Evolutionary conservation across 2,797 vertebrate genomes (phyloP).

Genomic region (Paguma larvata): DNA sequence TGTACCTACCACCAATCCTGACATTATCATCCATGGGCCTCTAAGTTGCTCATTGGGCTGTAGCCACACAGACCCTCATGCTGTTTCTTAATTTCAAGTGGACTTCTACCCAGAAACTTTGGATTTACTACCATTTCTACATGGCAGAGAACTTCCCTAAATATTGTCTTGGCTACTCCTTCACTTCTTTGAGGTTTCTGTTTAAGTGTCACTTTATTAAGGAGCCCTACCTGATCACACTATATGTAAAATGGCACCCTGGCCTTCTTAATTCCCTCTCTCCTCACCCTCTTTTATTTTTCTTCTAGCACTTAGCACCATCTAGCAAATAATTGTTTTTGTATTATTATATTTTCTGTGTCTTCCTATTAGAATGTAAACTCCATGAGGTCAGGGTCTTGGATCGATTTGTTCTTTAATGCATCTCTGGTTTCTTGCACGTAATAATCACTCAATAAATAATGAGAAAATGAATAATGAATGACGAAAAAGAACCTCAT

Average conservation of each 20-base stretch:
- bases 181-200: background rate
- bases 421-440: background rate
- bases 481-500: background rate
- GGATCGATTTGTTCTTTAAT: background rate
- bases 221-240: background rate
- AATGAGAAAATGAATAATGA: background rate
- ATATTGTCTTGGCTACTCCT: background rate
- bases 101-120: background rate
- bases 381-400: background rate
- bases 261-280: background rate
- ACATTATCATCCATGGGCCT: background rate
- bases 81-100: background rate
- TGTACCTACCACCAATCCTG: fast-evolving
- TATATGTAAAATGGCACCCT: background rate
- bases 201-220: background rate
- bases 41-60: background rate
- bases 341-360: background rate
- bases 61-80: background rate
- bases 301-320: background rate
- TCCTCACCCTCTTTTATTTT: background rate
- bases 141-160: background rate
- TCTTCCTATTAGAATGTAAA: background rate
- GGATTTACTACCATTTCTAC: background rate
- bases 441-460: background rate
- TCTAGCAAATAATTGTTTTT: background rate